Base-by-base conservation (phyloP, 1,140 invertebrate species). In the Atta cephalotes region DNA sequence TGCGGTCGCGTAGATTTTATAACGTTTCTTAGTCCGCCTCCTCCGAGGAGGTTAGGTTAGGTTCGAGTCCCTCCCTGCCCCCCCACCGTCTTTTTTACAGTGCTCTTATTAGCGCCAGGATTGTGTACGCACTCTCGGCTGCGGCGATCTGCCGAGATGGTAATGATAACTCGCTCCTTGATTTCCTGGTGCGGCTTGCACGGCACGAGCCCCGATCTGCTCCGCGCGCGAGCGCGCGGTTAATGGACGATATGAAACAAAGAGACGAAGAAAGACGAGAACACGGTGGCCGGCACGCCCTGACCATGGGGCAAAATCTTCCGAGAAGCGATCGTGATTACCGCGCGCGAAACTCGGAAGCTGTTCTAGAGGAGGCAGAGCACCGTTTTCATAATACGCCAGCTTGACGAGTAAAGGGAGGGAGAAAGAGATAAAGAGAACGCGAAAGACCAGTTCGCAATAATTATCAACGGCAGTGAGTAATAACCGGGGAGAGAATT, bases 1-100 rank as follows among this genome's bases (percentile, higher is more conserved):
- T 93, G 92, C 80, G 92, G 92, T 91, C 77, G 74, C 86, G 76
- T 91, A 84, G 92, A 92, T 93, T 93, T 93, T 93, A 92, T 92
- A 92, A 93, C 88, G 89, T 92, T 90, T 86, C 62, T 63, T n/a
- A 18, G 62, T 68, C 53, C 86, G 63, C 60, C 53, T 51, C 51
- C 53, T 68, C 21, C 72, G 62, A n/a, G 10, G 53, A 58, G 16
- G 0, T 25, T 25, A 25, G 25, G 25, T 25, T 25, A 25, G 25
- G 0, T 25, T 25, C 25, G 25, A 25, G 25, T 62, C 39, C 66
- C 25, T 56, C 63, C 77, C 79, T 9, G 18, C 28, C 58, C n/a
- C n/a, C n/a, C 28, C 62, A 39, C 86, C 88, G 74, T 65, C 31
- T 78, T 63, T 62, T 87, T 89, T 45, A n/a, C 62, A 35, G 49